Evolutionary conservation across 2,113 vertebrate species (phyloP).

Genomic region (Blennius ocellaris): DNA sequence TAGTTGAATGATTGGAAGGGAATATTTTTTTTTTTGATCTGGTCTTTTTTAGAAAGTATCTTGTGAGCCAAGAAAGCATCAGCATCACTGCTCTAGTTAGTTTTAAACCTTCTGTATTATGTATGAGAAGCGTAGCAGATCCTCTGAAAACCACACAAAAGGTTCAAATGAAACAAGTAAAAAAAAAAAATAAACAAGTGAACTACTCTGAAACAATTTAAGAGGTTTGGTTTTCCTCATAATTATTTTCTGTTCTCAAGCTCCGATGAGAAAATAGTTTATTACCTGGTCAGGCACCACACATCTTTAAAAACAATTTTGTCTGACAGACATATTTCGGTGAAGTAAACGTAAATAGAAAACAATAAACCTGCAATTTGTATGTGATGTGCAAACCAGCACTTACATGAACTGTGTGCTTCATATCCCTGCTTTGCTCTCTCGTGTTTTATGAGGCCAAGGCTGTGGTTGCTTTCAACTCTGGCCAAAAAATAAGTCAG

Average conservation of each 20-base stretch:
- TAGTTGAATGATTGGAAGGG: too few species aligned
- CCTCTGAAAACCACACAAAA: not conserved
- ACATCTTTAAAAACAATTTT: slow-evolving; percentile 15
- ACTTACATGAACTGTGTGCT: slow-evolving; percentile 36
- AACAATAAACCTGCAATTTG: slow-evolving; percentile 45
- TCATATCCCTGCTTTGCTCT: slow-evolving; percentile 33
- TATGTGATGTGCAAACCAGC: slow-evolving; percentile 38
- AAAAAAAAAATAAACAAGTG: not conserved
- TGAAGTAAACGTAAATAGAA: slow-evolving; percentile 13
- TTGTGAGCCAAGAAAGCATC: too few species aligned
- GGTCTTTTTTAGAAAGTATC: too few species aligned
- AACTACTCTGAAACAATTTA: slow-evolving; percentile 2
- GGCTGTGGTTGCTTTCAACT: slow-evolving; percentile 65
- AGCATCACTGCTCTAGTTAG: too few species aligned
- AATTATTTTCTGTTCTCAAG: not conserved
- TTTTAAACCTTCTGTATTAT: not conserved
- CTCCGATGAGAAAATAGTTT: slow-evolving; percentile 11
- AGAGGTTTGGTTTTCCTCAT: slow-evolving; percentile 3
- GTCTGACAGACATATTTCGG: slow-evolving; percentile 7
- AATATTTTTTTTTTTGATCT: too few species aligned
- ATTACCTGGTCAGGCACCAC: slow-evolving; percentile 2
- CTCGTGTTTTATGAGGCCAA: slow-evolving; percentile 64
- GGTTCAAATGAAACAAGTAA: not conserved
- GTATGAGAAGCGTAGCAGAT: slow-evolving; percentile 2
- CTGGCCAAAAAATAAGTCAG: slow-evolving; percentile 43